Evolutionary conservation across 2,113 vertebrate species (phyloP), one percentile per base, ranked within the genome.

Genomic region (Tiliqua scincoides): DNA sequence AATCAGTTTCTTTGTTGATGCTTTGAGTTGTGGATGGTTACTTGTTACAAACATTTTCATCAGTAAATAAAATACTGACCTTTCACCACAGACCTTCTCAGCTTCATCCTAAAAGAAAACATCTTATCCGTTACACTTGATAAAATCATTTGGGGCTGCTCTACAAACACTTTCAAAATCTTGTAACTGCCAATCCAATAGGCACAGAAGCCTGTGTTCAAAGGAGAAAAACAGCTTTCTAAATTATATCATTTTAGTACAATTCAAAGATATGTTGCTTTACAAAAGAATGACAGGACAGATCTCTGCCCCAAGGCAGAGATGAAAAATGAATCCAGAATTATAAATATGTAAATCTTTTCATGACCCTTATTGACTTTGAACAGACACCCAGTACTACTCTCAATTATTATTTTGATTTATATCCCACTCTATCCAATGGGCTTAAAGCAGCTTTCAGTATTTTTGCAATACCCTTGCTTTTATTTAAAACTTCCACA

Each of bases 21-120:
- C 95, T 92, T 96, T 98, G 80, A 99, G 95, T 4, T 97, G 97
- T 72, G 87, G 85, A 70, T 94, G 96, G 83, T 91, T 95, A 93
- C 97, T 97, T 86, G 95, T 97, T 76, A 97, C 97, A 94, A 98
- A 98, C 98, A 99, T 99, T 95, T 98, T 98, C 93, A 99, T 97
- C 84, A 99, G 92, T 82, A 99, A 93, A 91, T 98, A 98, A 91
- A 99, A 97, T 1, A 99, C 97, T 0, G 98, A 98, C 83, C 96
- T 98, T 84, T 99, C 98, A 32, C 95, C 96, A 86, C 95, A 89
- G 1, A 88, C 65, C 1, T 96, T 94, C 43, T 97, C 97, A 43
- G 92, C 30, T 67, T 95, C 76, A 82, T 98, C 97, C 98, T 99
- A 84, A 18, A 43, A 6, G 74, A 89, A 91, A 59, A 91, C 2